Evolutionary conservation across 2,113 vertebrate genomes (phyloP).

Genomic region (Rhineura floridana): DNA sequence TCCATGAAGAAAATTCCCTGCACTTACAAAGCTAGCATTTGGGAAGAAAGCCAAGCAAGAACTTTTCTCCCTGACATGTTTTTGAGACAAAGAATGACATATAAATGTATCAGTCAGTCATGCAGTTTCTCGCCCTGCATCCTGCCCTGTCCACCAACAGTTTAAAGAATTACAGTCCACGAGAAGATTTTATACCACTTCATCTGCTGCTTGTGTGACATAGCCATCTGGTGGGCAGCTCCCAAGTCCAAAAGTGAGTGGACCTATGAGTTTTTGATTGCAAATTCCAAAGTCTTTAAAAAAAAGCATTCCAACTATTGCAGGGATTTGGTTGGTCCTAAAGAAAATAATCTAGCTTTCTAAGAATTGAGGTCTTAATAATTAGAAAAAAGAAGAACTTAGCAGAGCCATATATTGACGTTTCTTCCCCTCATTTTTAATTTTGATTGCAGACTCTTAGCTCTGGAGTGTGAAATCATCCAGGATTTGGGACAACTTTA

Average conservation of each 20-base stretch:
- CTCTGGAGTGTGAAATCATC: constrained; percentile 85
- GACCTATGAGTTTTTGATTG: not conserved
- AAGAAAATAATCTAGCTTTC: not conserved
- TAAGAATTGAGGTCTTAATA: not conserved
- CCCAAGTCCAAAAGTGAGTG: not conserved
- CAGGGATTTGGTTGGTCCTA: not conserved
- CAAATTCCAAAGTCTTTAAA: not conserved
- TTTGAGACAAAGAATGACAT: not conserved
- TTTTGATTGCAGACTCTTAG: constrained; percentile 80
- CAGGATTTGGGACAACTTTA: constrained; percentile 87
- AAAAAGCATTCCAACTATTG: not conserved
- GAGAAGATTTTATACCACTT: not conserved
- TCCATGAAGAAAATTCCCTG: not conserved
- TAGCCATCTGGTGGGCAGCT: not conserved
- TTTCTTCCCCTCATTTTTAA: not conserved
- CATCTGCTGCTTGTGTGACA: not conserved
- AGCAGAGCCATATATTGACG: not conserved
- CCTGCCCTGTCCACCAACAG: no score
- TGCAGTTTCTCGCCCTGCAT: not conserved
- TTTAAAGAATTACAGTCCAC: not conserved
- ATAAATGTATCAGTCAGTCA: not conserved
- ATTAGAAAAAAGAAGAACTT: not conserved
- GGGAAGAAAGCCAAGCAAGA: not conserved
- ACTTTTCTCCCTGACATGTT: not conserved
- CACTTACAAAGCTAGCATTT: not conserved